Percentiles rank a stretch among this genome's conserved stretches.
Conservation (phyloP, 2,113 vertebrate species). For the Cyphomyrus discorhynchus region DNA sequence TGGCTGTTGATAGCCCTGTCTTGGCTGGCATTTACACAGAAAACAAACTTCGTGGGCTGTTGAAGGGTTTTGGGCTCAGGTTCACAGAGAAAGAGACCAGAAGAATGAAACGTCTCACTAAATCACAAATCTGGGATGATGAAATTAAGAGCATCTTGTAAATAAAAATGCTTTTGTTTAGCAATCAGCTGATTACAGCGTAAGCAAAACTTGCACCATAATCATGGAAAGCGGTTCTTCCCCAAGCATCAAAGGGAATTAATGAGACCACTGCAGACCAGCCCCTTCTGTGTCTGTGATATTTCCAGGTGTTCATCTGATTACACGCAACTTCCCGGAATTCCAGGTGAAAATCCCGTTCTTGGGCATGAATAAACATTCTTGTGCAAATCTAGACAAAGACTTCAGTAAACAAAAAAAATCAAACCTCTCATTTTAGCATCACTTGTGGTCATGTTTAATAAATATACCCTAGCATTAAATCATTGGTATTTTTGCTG, state of each 20-base stretch:
- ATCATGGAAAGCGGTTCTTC: not conserved
- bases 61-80: not conserved
- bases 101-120: not conserved
- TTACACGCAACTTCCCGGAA: constrained; percentile 34
- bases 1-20: not conserved
- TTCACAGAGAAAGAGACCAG: not conserved
- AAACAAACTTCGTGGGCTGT: not conserved
- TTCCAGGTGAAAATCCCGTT: constrained; percentile 43
- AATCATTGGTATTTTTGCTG: constrained; percentile 50
- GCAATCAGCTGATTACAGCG: not conserved
- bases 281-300: constrained; percentile 28
- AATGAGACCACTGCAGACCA: not conserved
- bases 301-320: constrained; percentile 37
- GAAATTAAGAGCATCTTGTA: not conserved
- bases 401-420: constrained; percentile 45
- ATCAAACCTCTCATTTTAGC: constrained; percentile 54
- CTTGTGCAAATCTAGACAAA: constrained; percentile 34
- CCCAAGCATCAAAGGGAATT: not conserved
- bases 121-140: not conserved
- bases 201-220: not conserved
- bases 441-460: constrained; percentile 46
- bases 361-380: constrained; percentile 50
- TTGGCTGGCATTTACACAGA: not conserved
- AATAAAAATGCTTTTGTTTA: not conserved
- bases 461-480: constrained; percentile 55